These are phyloP conservation scores for Stomatorhinus walkeri DNA, from an alignment of 2,797 vertebrate species.

Conservation along the genomic window DNA sequence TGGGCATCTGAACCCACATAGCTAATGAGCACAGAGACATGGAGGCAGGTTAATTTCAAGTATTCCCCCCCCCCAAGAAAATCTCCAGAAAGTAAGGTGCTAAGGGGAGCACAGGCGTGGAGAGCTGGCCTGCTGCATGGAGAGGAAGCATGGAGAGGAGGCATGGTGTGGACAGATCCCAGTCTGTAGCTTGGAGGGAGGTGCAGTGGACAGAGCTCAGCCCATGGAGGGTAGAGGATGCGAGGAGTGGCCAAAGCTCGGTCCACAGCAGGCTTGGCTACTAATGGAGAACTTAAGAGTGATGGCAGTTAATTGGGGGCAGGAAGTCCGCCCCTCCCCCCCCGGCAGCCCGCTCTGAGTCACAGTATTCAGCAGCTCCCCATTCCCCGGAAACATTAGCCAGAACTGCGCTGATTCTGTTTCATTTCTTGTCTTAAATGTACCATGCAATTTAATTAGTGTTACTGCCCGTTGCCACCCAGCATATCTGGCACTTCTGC, in stretches of 20 bases:
- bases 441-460: conserved; percentile 21
- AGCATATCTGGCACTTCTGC: background rate
- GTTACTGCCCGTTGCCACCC: conserved; percentile 13
- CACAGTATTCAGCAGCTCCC: background rate
- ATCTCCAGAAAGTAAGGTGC: background rate
- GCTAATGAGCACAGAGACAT: background rate
- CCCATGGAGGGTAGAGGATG: background rate
- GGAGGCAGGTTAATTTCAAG: background rate
- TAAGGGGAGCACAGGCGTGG: background rate
- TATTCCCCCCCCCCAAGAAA: background rate
- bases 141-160: background rate
- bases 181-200: background rate
- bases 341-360: background rate
- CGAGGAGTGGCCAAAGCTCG: background rate
- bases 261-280: background rate
- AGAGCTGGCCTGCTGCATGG: background rate
- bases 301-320: background rate
- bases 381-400: conserved; percentile 1
- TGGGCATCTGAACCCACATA: background rate
- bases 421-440: conserved; percentile 22
- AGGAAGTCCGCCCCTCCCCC: background rate
- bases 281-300: background rate
- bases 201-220: background rate
- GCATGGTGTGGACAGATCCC: background rate
- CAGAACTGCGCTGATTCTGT: conserved; percentile 20